Evolutionary conservation across 2,797 vertebrate genomes (phyloP).

Genomic region (Perdix hodgsoniae): DNA sequence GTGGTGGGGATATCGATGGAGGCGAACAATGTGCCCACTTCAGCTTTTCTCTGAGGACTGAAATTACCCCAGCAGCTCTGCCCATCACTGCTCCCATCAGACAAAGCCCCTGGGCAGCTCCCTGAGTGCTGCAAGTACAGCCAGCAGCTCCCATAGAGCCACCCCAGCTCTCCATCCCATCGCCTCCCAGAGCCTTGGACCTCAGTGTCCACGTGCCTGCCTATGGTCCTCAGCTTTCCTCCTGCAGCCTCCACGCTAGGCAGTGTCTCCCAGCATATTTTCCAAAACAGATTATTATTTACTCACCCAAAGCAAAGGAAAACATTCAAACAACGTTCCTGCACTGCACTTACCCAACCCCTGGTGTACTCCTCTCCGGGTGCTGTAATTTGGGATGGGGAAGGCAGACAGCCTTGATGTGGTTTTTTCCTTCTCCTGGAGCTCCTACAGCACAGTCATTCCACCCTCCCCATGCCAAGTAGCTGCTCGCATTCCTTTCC

Average conservation of each 20-base stretch:
- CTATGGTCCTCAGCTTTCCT: not conserved
- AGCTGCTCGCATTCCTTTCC: not conserved
- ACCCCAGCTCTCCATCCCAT: not conserved
- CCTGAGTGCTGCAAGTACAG: rapidly evolving
- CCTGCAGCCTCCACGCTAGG: not conserved
- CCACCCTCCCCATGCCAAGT: not conserved
- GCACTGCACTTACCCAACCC: not conserved
- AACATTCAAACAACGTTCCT: not conserved
- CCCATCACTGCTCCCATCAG: not conserved
- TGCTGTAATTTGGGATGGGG: not conserved
- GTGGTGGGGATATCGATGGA: not conserved
- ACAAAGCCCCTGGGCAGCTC: not conserved
- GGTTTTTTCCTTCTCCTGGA: constrained; percentile 12
- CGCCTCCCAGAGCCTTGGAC: not conserved
- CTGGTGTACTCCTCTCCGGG: not conserved
- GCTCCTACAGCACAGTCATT: not conserved
- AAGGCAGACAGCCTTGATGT: constrained; percentile 27
- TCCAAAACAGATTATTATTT: constrained; percentile 13
- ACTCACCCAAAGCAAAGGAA: constrained; percentile 18
- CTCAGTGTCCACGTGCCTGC: rapidly evolving
- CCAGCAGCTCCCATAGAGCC: not conserved
- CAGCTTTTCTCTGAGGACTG: not conserved
- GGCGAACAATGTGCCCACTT: not conserved
- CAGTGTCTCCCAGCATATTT: not conserved
- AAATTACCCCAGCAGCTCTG: not conserved